These are phyloP conservation scores for Drosophila melanocephala DNA, from an alignment of 2,888 invertebrate genomes.

Conservation along the genomic window DNA sequence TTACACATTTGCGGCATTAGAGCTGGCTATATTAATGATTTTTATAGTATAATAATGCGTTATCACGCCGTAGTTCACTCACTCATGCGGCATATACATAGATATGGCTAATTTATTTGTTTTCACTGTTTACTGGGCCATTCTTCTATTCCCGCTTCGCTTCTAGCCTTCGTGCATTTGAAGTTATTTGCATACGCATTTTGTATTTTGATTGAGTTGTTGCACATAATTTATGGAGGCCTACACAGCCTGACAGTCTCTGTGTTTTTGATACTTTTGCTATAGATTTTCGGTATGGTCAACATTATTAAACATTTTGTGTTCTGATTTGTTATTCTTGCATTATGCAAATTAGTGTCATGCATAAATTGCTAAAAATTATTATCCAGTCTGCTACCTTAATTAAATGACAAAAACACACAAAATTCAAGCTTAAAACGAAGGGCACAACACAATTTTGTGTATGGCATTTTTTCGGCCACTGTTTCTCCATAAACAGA, in stretches of 20 bases:
- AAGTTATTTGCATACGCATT: constrained; percentile 51
- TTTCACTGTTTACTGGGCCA: constrained; percentile 31
- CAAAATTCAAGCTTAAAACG: constrained; percentile 30
- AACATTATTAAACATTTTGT: constrained; percentile 69
- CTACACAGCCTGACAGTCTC: background rate
- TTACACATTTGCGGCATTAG: constrained; percentile 71
- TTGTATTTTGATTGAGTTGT: constrained; percentile 78
- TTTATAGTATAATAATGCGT: constrained; percentile 76
- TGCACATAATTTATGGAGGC: constrained; percentile 61
- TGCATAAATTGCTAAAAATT: constrained; percentile 69
- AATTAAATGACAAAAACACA: constrained; percentile 65
- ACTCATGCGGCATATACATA: constrained; percentile 37
- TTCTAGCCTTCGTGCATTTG: background rate
- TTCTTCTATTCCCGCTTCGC: background rate
- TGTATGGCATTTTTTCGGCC: constrained; percentile 8
- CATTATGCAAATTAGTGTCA: constrained; percentile 71
- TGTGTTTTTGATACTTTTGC: constrained; percentile 12
- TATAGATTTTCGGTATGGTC: constrained; percentile 44
- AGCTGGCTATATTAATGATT: constrained; percentile 72
- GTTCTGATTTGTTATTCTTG: constrained; percentile 71
- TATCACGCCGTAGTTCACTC: constrained; percentile 75
- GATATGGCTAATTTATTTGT: constrained; percentile 71
- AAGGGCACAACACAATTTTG: constrained; percentile 11
- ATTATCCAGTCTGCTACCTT: constrained; percentile 64
- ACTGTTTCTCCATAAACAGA: constrained; percentile 35